These are phyloP conservation scores for Diglossa cyanea DNA, from an alignment of 2,797 vertebrate species.

Conservation along the genomic window DNA sequence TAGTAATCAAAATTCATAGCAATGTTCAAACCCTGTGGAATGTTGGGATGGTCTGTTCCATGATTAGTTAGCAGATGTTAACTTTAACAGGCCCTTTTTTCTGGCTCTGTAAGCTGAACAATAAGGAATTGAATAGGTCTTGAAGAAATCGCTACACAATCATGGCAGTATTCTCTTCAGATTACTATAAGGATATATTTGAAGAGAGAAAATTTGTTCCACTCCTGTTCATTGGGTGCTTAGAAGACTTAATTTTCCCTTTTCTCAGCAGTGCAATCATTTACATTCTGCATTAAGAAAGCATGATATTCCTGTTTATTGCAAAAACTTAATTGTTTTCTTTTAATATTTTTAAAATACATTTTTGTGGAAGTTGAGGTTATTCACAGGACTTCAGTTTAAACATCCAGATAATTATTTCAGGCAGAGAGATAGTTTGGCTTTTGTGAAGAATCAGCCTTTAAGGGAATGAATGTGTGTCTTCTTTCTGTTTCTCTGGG, in stretches of 20 bases:
- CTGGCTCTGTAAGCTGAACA: slow-evolving; percentile 53
- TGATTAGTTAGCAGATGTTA: slow-evolving; percentile 70
- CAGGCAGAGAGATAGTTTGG: background rate
- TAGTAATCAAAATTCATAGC: slow-evolving; percentile 62
- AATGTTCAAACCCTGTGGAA: slow-evolving; percentile 45
- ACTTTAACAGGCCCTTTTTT: slow-evolving; percentile 59
- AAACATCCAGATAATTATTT: background rate
- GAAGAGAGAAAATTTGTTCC: slow-evolving; percentile 61
- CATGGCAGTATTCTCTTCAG: slow-evolving; percentile 62
- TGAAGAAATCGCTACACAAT: slow-evolving; percentile 66
- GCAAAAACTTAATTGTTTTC: slow-evolving; percentile 6
- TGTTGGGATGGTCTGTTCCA: slow-evolving; percentile 45
- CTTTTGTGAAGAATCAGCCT: background rate
- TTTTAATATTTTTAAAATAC: background rate
- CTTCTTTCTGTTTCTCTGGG: background rate
- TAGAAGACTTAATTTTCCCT: slow-evolving; percentile 54
- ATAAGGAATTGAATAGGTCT: slow-evolving; percentile 64
- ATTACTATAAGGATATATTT: slow-evolving; percentile 61
- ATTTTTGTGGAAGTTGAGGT: slow-evolving; percentile 1
- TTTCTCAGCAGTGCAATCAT: slow-evolving; percentile 54
- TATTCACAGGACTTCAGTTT: background rate
- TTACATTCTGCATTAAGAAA: slow-evolving; percentile 58
- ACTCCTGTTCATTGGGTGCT: slow-evolving; percentile 50
- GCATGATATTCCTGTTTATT: slow-evolving; percentile 40
- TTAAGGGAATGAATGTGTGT: background rate